Base-by-base conservation (phyloP, 2,888 invertebrate genomes). In the Allolobophora icterica region DNA sequence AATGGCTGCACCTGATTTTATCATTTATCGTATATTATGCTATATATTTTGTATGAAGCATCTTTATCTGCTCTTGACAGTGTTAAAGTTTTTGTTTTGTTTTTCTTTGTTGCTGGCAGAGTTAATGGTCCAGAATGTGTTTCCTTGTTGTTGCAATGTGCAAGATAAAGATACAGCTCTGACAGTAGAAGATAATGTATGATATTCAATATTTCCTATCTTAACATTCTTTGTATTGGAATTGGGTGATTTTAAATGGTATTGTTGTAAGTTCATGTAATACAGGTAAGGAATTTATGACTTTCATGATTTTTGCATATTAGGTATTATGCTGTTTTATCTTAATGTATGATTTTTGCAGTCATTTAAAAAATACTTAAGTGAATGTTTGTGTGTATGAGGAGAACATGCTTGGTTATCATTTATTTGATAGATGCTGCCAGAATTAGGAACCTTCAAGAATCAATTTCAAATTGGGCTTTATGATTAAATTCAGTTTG, bases 161-260 rank as follows among this genome's bases (percentile, higher is more conserved):
- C 40, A 38, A 40, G 90, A 90, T 38, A 84, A 83, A 87, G 90
- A 90, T 33, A 21, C 33, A 84, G 84, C 38, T n/a, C 84, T 83
- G 33, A 40, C 38, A 24, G 42, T 90, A 21, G 90, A 90, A 84
- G 90, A 90, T n/a, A 83, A 84, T 24, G 90, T 90, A 58, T 34
- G 38, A 52, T 33, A 71, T 71, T 71, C n/a, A 8, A 71, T 71
- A 0, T 71, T 52, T 71, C n/a, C 30, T 71, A n/a, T 30, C 38
- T 89, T 89, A 89, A 38, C 24, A 38, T 89, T 38, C 35, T 89
- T 89, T 89, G n/a, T 34, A 21, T 6, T 40, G 3, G 40, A 89
- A 38, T 89, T 33, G 33, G 38, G 40, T 34, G 24, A 40, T 89
- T n/a, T 24, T 33, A 35, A 34, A 89, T 89, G 30, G n/a, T 38